Evolutionary conservation across 2,797 vertebrate species (phyloP).

Genomic region (Cebuella pygmaea): DNA sequence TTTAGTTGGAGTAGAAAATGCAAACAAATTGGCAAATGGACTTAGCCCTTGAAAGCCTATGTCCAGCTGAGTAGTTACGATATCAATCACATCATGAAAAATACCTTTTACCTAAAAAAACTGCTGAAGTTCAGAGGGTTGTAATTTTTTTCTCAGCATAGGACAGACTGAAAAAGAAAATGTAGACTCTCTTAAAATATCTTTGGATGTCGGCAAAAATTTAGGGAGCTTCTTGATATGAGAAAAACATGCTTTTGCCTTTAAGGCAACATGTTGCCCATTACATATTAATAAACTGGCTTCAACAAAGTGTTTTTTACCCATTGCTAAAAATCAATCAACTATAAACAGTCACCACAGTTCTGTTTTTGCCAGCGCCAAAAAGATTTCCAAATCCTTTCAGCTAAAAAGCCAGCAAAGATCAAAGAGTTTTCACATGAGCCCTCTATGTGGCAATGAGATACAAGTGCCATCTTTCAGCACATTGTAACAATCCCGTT

Average conservation of each 20-base stretch:
- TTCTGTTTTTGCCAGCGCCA: conserved; percentile 42
- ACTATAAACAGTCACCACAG: conserved; percentile 43
- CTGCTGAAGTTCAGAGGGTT: neutral
- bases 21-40: conserved; percentile 48
- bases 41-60: conserved; percentile 6
- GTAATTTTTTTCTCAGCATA: neutral
- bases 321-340: conserved; percentile 23
- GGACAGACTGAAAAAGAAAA: neutral
- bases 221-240: neutral
- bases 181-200: neutral
- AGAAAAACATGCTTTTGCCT: conserved; percentile 47
- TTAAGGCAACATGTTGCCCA: conserved; percentile 2
- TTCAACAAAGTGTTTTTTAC: conserved; percentile 61
- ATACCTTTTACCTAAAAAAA: conserved; percentile 25
- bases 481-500: conserved; percentile 15
- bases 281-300: conserved; percentile 21
- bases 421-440: conserved; percentile 62
- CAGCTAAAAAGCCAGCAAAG: conserved; percentile 57
- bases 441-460: neutral
- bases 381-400: conserved; percentile 58
- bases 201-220: neutral
- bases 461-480: conserved; percentile 9
- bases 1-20: conserved; percentile 29
- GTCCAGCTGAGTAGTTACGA: conserved; percentile 39
- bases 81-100: conserved; percentile 60